Base-by-base conservation (phyloP, 2,888 invertebrate genomes). In the Gibbula magus region DNA sequence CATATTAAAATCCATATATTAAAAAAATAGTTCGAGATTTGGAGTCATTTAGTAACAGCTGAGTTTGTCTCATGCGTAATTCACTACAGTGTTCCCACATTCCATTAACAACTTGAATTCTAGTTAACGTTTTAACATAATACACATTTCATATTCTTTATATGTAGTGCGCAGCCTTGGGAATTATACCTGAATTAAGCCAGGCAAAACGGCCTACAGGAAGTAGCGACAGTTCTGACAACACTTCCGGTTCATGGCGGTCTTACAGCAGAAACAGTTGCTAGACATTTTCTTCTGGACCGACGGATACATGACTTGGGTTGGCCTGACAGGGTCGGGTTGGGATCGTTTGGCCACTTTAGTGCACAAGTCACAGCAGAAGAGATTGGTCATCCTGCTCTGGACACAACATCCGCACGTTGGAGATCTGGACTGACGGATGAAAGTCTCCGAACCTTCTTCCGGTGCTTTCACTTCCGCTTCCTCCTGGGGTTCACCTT, bases 371-470 rank as follows among this genome's bases (percentile, higher is more conserved):
- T 70, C 70, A 70, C 70, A 70, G 35, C 70, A 70, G 20, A 70
- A 70, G 32, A 35, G 70, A 20, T 39, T 70, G 7, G 70, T 70
- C 70, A 70, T 70, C 20, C 70, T 70, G 35, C 70, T 70, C 70
- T 70, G 70, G 10, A 70, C 70, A 35, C 70, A 70, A 70, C 70
- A 70, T 39, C 70, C 70, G 35, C 70, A 70, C 3, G 70, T 70
- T 1, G 70, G 70, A 0, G 70, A 70, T 39, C 70, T 70, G 2
- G 70, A 32, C 35, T 70, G 29, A 10, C 70, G 32, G n/a, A 35
- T 10, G 20, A 70, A 70, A 35, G 20, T 70, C 20, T 35, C 1
- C 16, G 20, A 4, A 54, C 29, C 35, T 0, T 45, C 45, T 10
- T 39, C 70, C 7, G 39, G 20, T 3, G 29, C 39, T 70, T 35